Conservation (phyloP, 2,888 invertebrate species). For the Tiliacea citrago region DNA sequence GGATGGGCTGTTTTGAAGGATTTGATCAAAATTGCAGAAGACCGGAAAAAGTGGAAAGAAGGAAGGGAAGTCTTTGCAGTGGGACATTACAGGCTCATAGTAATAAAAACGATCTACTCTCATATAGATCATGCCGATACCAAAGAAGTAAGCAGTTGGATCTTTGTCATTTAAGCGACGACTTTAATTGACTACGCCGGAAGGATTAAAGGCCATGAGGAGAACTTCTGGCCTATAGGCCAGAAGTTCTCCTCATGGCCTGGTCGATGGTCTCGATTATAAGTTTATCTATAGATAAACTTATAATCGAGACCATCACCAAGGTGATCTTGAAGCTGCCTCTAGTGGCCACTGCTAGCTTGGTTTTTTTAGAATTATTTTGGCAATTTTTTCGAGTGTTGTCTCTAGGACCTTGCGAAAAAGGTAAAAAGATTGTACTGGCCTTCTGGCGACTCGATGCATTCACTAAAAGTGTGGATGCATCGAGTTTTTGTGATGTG, state of each 20-base stretch:
- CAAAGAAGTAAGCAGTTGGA: background rate
- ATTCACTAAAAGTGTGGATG: background rate
- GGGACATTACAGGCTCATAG: background rate
- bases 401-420: constrained; percentile 2
- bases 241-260: too few relatives aligned
- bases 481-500: background rate
- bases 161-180: background rate
- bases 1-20: background rate
- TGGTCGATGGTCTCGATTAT: too few relatives aligned
- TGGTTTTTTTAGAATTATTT: background rate
- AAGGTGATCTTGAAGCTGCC: background rate
- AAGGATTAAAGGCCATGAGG: background rate
- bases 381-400: background rate
- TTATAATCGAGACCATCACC: background rate
- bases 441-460: background rate
- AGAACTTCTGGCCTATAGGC: too few relatives aligned
- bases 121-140: background rate
- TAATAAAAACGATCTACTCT: background rate
- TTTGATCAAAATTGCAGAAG: background rate
- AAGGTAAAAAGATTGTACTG: background rate
- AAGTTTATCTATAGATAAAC: background rate
- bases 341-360: background rate
- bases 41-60: too few relatives aligned
- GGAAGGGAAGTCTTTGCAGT: background rate
- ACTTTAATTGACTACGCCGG: background rate